Evolutionary conservation across 2,113 vertebrate genomes (phyloP).

Genomic region (Calonectris borealis): DNA sequence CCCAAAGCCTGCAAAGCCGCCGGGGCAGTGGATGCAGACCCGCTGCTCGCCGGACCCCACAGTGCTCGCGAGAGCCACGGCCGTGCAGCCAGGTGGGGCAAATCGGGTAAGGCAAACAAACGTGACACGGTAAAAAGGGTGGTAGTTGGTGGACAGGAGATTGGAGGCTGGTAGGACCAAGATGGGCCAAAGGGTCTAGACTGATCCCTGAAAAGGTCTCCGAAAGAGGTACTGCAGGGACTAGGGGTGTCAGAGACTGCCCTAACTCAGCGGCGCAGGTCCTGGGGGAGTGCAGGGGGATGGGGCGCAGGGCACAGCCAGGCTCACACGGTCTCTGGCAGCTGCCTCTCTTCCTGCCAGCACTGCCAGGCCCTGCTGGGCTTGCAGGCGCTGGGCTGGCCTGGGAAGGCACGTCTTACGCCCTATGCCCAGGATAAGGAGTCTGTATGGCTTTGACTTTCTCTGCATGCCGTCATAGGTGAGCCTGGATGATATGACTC

Average conservation of each 20-base stretch:
- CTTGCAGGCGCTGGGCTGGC: fast-evolving
- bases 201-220: not conserved
- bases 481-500: not conserved
- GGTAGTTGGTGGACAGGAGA: not conserved
- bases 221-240: not conserved
- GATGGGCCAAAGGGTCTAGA: not conserved
- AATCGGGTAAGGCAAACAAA: not conserved
- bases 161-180: not conserved
- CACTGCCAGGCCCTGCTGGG: not conserved
- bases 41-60: no score
- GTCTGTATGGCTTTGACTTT: not conserved
- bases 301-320: fast-evolving
- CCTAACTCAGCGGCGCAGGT: fast-evolving
- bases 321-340: not conserved
- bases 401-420: fast-evolving
- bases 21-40: fast-evolving
- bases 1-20: not conserved
- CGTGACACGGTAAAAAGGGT: not conserved
- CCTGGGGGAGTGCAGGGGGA: not conserved
- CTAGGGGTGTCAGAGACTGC: not conserved
- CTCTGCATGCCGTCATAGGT: fast-evolving
- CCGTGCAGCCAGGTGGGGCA: not conserved
- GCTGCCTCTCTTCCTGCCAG: not conserved
- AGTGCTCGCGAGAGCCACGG: fast-evolving
- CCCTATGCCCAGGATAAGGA: no score